Evolutionary conservation across 2,888 invertebrate genomes (phyloP).

Genomic region (Spicauda simplicius): DNA sequence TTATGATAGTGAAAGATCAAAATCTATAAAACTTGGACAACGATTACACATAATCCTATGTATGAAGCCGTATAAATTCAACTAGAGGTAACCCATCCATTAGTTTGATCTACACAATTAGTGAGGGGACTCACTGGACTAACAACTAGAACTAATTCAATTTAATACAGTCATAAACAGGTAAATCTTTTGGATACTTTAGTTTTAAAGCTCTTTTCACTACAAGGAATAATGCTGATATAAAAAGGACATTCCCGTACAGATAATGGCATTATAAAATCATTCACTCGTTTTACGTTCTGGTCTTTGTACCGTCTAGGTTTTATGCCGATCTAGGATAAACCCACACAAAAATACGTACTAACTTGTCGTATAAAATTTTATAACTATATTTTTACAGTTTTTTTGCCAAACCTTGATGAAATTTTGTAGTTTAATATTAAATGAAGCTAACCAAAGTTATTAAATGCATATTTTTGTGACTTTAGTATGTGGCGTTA

Average conservation of each 20-base stretch:
- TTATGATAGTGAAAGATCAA: no score
- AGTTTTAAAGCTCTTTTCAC: conserved; percentile 25
- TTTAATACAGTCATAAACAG: conserved; percentile 2
- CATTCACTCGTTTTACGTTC: conserved; percentile 48
- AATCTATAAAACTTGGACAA: no score
- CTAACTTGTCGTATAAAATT: conserved; percentile 11
- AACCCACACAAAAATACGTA: conserved; percentile 35
- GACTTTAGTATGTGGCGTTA: background rate
- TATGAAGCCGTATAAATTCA: no score
- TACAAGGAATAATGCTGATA: conserved; percentile 24
- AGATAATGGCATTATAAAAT: conserved; percentile 46
- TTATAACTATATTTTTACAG: background rate
- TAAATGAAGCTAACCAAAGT: background rate
- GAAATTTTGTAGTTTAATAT: background rate
- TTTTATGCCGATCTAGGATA: conserved; percentile 37
- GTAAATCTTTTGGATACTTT: conserved; percentile 6
- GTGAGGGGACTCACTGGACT: background rate
- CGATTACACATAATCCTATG: no score
- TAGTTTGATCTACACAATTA: no score
- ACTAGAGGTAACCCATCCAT: no score
- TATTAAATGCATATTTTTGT: background rate
- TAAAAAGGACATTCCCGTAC: conserved; percentile 38
- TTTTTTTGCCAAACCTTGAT: background rate
- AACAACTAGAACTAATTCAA: background rate
- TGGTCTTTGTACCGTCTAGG: conserved; percentile 43